A percentile compares a stretch with the other conserved stretches of the same genome.
Conservation (phyloP, 2,797 vertebrate species). For the Margarornis squamiger region DNA sequence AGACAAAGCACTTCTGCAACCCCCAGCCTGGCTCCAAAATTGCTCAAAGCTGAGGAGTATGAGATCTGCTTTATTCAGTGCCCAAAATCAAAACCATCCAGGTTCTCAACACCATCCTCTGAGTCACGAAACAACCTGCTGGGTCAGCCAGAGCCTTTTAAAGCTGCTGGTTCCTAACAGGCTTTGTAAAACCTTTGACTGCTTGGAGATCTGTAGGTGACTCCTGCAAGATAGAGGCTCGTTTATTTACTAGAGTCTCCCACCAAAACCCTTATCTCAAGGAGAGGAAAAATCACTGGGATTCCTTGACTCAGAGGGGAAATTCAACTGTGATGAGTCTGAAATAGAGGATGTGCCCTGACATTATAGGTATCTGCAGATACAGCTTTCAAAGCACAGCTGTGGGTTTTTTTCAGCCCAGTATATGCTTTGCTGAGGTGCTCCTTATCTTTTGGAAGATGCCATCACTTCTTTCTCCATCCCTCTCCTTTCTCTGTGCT, state of each 20-base stretch:
- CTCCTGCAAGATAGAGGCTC: neutral
- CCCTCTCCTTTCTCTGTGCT: neutral
- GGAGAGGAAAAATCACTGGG: neutral
- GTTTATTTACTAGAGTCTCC: neutral
- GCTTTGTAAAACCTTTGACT: neutral
- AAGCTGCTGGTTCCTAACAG: neutral
- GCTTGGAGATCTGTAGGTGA: neutral
- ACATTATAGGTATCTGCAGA: neutral
- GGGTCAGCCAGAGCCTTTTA: neutral
- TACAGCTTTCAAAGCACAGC: neutral
- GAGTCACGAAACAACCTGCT: neutral
- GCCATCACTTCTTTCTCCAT: neutral
- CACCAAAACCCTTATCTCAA: neutral
- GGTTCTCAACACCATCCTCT: neutral
- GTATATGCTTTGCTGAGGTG: neutral
- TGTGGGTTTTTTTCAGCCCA: neutral
- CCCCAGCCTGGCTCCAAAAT: neutral
- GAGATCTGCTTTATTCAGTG: neutral
- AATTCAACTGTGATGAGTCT: neutral
- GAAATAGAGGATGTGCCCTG: neutral
- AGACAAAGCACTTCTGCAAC: neutral
- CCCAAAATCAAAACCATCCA: neutral
- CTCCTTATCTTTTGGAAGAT: neutral
- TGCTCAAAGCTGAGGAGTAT: neutral
- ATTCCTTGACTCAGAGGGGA: neutral